Evolutionary conservation across 2,888 invertebrate species (phyloP).

Genomic region (Nemotelus nigrinus): DNA sequence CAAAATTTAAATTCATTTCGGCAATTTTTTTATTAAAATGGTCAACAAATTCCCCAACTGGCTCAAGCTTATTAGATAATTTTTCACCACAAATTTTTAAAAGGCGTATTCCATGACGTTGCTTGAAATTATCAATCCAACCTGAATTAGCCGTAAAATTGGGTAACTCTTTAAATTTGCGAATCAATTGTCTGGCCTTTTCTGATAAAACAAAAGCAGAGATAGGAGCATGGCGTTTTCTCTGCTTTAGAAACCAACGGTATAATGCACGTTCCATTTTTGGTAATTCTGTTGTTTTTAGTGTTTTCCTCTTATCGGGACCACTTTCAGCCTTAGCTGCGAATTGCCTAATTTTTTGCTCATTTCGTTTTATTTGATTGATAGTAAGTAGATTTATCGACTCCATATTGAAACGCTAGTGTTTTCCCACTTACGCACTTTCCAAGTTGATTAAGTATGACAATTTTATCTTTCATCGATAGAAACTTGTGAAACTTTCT

Average conservation of each 20-base stretch:
- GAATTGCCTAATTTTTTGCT: no score
- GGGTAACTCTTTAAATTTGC: constrained; percentile 13
- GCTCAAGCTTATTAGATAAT: constrained; percentile 16
- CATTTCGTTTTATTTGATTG: no score
- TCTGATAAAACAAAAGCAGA: constrained; percentile 21
- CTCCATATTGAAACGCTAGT: no score
- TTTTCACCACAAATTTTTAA: constrained; percentile 15
- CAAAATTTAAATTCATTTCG: constrained; percentile 23
- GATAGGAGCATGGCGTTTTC: constrained; percentile 24
- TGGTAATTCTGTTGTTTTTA: constrained; percentile 17
- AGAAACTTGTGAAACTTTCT: no score
- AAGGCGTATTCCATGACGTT: constrained; percentile 12
- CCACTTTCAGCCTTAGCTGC: constrained; percentile 26
- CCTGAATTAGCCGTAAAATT: constrained; percentile 5
- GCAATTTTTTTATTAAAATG: constrained; percentile 17
- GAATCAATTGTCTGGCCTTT: constrained; percentile 9
- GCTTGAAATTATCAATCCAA: constrained; percentile 18
- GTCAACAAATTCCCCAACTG: constrained; percentile 8
- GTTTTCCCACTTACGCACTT: no score
- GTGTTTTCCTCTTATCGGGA: constrained; percentile 24
- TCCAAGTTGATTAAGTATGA: no score
- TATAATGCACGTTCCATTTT: constrained; percentile 16
- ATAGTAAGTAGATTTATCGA: no score
- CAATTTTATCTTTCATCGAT: no score
- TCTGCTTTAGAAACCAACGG: constrained; percentile 22